Evolutionary conservation across 2,113 vertebrate genomes (phyloP).

Genomic region (Dipodomys stephensi): DNA sequence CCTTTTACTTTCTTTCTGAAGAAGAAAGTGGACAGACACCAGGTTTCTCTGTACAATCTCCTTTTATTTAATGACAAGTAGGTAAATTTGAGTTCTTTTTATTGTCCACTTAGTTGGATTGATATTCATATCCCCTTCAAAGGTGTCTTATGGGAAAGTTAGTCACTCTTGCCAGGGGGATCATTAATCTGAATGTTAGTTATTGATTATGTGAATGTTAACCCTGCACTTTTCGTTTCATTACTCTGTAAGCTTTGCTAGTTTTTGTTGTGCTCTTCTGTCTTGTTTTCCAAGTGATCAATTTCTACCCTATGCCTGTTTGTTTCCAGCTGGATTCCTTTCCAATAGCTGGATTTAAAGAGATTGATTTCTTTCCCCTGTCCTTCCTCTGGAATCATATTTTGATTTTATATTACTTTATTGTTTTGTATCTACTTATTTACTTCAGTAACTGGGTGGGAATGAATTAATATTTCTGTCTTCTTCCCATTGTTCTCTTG

Average conservation of each 20-base stretch:
- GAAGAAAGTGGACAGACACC: not conserved
- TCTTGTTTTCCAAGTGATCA: slow-evolving; percentile 55
- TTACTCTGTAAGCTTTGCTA: slow-evolving; percentile 37
- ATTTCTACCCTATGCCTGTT: slow-evolving; percentile 45
- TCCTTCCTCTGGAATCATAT: not conserved
- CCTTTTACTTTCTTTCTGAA: not conserved
- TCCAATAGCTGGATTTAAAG: not conserved
- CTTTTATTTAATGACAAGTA: slow-evolving; percentile 27
- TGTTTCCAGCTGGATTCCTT: not conserved
- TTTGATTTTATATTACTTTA: not conserved
- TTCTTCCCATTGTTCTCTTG: not conserved
- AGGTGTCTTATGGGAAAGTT: not conserved
- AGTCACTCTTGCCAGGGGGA: not conserved
- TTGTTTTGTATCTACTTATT: slow-evolving; percentile 38
- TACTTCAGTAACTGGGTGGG: not conserved
- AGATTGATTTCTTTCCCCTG: slow-evolving; percentile 4
- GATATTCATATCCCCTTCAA: slow-evolving; percentile 17
- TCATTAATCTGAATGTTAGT: slow-evolving; percentile 47
- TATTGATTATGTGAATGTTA: slow-evolving; percentile 28
- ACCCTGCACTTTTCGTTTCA: not conserved
- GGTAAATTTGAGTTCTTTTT: not conserved
- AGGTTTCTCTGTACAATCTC: not conserved
- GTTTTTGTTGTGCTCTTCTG: slow-evolving; percentile 23
- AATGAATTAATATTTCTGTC: slow-evolving; percentile 12
- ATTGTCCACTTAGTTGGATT: slow-evolving; percentile 49